A percentile compares a stretch with the other conserved stretches of the same genome.
These are phyloP conservation scores for Hepsetus odoe DNA, from an alignment of 2,113 vertebrate species.

Conservation along the genomic window DNA sequence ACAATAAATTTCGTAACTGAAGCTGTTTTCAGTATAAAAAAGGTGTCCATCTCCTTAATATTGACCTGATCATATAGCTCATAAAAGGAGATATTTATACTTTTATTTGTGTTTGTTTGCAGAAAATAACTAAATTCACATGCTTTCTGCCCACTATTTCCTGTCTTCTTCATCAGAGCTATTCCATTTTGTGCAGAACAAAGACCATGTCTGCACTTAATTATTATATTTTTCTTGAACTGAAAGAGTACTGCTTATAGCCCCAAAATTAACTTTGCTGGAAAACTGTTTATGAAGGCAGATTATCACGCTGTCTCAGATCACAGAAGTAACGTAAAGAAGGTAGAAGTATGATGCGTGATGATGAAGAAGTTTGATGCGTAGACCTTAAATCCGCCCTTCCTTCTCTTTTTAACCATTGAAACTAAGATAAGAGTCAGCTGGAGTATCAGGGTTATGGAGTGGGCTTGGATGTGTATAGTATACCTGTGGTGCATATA, in stretches of 20 bases:
- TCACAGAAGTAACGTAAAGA: neutral
- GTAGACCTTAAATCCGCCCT: neutral
- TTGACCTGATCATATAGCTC: neutral
- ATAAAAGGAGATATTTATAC: neutral
- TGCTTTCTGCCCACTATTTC: neutral
- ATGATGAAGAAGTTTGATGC: too few relatives aligned
- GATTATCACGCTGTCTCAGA: neutral
- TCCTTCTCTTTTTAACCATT: slow-evolving; percentile 21
- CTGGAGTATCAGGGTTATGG: neutral
- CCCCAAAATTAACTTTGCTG: neutral
- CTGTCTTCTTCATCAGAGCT: neutral
- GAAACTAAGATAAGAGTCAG: slow-evolving; percentile 32
- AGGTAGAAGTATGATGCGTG: neutral
- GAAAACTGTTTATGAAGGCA: neutral
- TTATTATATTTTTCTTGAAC: neutral
- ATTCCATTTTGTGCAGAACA: neutral
- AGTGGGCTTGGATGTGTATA: slow-evolving; percentile 11
- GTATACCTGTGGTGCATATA: slow-evolving; percentile 57
- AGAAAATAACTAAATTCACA: neutral
- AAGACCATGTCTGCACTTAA: neutral
- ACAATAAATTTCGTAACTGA: too few relatives aligned
- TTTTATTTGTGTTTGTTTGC: neutral
- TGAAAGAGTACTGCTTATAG: neutral
- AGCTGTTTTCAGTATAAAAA: neutral
- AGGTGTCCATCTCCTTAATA: neutral